phyloP scores from a whole-genome alignment of 2,797 vertebrate species.

The Thalassophryne amazonica region DNA sequence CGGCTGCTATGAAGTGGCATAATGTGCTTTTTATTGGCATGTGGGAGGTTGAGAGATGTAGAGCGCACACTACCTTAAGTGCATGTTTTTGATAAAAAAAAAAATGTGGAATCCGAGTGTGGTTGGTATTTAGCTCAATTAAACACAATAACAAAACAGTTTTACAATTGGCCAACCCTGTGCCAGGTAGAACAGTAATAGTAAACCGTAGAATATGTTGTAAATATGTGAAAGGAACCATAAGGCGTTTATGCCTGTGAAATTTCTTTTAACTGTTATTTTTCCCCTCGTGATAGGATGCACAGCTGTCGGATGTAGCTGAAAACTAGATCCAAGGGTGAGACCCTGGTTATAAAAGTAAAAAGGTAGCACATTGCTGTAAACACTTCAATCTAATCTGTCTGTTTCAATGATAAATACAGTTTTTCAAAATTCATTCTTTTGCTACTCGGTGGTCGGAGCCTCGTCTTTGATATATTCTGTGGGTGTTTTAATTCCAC shows the following conservation, averaged over 20 bases:
- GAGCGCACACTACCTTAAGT: slow-evolving; percentile 18
- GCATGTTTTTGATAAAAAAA: neutral
- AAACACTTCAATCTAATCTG: too few relatives aligned
- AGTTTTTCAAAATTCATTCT: slow-evolving; percentile 49
- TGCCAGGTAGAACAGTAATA: neutral
- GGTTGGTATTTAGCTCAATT: neutral
- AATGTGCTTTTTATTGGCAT: slow-evolving; percentile 84
- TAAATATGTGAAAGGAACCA: neutral
- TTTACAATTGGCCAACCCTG: neutral
- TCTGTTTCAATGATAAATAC: slow-evolving; percentile 69
- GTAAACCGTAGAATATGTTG: neutral
- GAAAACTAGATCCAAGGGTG: slow-evolving; percentile 66
- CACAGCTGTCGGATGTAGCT: too few relatives aligned
- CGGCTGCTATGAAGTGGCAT: slow-evolving; percentile 75
- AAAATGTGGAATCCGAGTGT: neutral
- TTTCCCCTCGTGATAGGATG: too few relatives aligned
- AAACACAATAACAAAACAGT: neutral
- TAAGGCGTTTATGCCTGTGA: too few relatives aligned
- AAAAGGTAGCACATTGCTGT: slow-evolving; percentile 44
- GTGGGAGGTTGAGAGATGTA: neutral
- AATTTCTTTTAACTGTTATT: too few relatives aligned
- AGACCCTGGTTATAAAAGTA: slow-evolving; percentile 51
- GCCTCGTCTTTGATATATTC: slow-evolving; percentile 50
- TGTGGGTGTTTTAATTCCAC: slow-evolving; percentile 45
- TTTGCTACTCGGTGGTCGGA: slow-evolving; percentile 34